phyloP scores from a whole-genome alignment of 2,797 vertebrate genomes.

The Uromys caudimaculatus region DNA sequence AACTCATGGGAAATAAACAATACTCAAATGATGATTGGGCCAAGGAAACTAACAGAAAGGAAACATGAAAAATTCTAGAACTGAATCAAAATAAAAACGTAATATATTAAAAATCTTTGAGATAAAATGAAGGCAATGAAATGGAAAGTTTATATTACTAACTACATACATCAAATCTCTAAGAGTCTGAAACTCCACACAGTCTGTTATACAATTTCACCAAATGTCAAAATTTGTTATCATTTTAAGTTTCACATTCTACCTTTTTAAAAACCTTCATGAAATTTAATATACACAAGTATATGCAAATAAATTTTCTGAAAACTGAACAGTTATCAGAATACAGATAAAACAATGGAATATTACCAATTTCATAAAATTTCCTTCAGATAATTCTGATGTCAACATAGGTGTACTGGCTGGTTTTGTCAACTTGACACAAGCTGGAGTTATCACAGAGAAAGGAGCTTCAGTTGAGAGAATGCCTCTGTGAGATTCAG shows the following conservation, averaged over 20 bases:
- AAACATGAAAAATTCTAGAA: neutral
- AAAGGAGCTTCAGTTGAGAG: too few species aligned
- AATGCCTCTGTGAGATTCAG: too few species aligned
- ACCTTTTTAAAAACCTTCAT: neutral
- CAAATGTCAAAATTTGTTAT: neutral
- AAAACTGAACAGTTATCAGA: neutral
- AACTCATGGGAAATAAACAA: neutral
- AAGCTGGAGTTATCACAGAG: too few species aligned
- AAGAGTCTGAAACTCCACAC: neutral
- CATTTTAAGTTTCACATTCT: neutral
- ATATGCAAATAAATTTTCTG: slow-evolving; percentile 25
- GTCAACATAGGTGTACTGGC: too few species aligned
- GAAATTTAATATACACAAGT: neutral
- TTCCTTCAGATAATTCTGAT: neutral
- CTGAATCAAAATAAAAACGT: neutral
- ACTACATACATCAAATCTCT: neutral
- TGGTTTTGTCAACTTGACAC: too few species aligned
- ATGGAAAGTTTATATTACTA: neutral
- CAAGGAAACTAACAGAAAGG: neutral
- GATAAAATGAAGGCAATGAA: neutral
- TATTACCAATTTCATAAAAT: neutral
- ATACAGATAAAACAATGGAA: neutral
- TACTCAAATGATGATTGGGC: neutral
- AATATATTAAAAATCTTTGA: neutral
- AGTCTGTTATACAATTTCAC: neutral